Base-by-base conservation (phyloP, 2,797 vertebrate genomes). In the Loriculus beryllinus region DNA sequence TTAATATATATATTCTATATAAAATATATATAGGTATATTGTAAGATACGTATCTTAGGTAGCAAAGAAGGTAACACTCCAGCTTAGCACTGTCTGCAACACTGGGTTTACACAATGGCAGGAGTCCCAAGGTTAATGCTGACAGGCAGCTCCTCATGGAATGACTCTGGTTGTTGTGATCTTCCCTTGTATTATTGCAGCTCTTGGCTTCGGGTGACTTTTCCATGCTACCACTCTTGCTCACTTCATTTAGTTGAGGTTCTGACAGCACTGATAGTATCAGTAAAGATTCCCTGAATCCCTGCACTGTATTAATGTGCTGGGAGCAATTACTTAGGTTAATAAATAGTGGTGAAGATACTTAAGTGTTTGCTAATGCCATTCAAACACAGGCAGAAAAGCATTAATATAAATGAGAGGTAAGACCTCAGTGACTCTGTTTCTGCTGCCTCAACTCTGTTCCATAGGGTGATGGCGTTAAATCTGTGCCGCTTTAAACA, bases 101-200 rank as follows among this genome's bases (percentile, higher is more conserved):
- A 3, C 10, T 43, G 28, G 12, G 0, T 4, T 1, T 43, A 33
- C 37, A 16, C 48, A 25, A 1, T 0, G 29, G 79, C 33, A 14
- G 28, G 2, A 29, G 12, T 45, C 43, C 67, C 65, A 14, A 25
- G 47, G 33, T 14, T 51, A 14, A 33, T 14, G 35, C 35, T 31
- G 26, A 23, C 2, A 3, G 37, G 31, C 20, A 48, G 54, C 33
- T 16, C 14, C 17, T 20, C 33, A 17, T 5, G 10, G 20, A 19
- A 70, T 6, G 62, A 11, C 79, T 67, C 7, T 13, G 43, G 8
- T 37, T 62, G 35, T 31, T 3, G 0, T 51, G 52, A 29, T 10
- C 62, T 76, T 45, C 8, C 62, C 28, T 68, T 48, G 16, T 35
- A 9, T 35, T 6, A 7, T 8, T 28, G 2, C 64, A 87, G 52